Percentiles rank a stretch among this genome's conserved stretches.
These are phyloP conservation scores for Meloidogyne hapla DNA, from an alignment of 1,140 invertebrate species.

Conservation along the genomic window DNA sequence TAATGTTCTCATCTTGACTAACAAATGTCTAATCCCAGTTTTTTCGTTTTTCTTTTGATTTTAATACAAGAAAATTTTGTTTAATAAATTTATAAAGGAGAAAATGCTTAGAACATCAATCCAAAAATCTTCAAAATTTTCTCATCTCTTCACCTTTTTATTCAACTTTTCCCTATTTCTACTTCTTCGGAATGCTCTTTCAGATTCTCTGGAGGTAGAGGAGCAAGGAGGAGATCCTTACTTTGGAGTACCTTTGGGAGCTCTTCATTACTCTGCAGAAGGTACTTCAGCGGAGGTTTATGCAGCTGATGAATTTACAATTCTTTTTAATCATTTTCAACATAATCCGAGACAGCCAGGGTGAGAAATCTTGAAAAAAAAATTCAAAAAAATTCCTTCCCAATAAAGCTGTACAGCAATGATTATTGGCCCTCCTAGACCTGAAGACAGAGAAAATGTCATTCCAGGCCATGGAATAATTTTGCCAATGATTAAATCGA, in stretches of 20 bases:
- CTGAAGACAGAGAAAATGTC: slow-evolving; percentile 41
- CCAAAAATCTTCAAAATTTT: slow-evolving; percentile 7
- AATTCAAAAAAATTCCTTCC: no score
- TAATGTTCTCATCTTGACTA: no score
- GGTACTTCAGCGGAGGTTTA: slow-evolving; percentile 56
- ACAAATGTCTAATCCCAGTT: no score
- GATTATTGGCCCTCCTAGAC: slow-evolving; percentile 54
- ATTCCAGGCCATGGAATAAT: slow-evolving; percentile 49
- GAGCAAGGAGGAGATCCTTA: slow-evolving; percentile 42
- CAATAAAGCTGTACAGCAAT: slow-evolving; percentile 48
- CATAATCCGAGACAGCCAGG: slow-evolving; percentile 46
- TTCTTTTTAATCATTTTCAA: slow-evolving; percentile 58
- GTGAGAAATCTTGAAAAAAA: slow-evolving; percentile 8
- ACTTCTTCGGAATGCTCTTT: not conserved
- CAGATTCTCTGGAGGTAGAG: slow-evolving; percentile 30
- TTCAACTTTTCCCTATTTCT: slow-evolving; percentile 17
- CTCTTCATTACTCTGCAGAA: slow-evolving; percentile 50
- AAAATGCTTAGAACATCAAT: not conserved
- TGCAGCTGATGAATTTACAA: slow-evolving; percentile 58
- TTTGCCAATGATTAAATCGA: slow-evolving; percentile 40
- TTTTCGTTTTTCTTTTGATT: no score
- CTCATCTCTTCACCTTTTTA: slow-evolving; percentile 14
- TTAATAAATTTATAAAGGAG: no score
- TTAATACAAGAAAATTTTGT: no score
- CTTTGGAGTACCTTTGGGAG: slow-evolving; percentile 50